Conservation (phyloP, 2,113 vertebrate species). For the Halichoerus grypus region DNA sequence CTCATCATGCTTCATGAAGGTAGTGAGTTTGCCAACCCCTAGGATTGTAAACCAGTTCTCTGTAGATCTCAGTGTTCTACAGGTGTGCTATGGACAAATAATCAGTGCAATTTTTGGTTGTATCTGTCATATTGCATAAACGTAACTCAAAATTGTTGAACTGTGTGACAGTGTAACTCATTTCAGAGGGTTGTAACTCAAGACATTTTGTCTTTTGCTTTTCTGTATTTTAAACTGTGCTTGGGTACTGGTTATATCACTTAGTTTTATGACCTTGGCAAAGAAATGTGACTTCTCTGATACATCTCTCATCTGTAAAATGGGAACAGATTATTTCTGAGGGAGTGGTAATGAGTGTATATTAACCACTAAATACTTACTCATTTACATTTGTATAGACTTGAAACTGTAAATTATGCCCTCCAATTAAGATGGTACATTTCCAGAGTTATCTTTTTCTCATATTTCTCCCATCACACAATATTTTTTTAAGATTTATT, state of each 20-base stretch:
- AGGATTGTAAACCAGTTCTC: not conserved
- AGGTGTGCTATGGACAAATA: not conserved
- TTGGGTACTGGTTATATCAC: not conserved
- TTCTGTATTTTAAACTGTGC: not conserved
- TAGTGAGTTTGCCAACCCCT: not conserved
- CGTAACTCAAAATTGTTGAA: not conserved
- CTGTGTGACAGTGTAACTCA: not conserved
- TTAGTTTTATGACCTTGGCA: not conserved
- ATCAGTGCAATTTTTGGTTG: not conserved
- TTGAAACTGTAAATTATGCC: not conserved
- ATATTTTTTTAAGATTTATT: not conserved
- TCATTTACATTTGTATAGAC: not conserved
- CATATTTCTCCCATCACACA: not conserved
- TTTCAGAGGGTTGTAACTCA: not conserved
- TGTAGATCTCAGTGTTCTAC: not conserved
- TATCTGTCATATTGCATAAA: not conserved
- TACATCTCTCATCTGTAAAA: not conserved
- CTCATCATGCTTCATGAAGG: not conserved
- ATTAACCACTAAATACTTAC: not conserved
- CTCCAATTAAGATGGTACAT: not conserved
- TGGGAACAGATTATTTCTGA: not conserved
- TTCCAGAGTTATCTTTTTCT: not conserved
- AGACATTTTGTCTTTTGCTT: not conserved
- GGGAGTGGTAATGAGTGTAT: not conserved
- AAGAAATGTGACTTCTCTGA: not conserved